Percentiles rank a stretch among this genome's conserved stretches.
These are phyloP conservation scores for Akabosia matsudoensis DNA, from an alignment of 1,140 invertebrate genomes.

Conservation along the genomic window DNA sequence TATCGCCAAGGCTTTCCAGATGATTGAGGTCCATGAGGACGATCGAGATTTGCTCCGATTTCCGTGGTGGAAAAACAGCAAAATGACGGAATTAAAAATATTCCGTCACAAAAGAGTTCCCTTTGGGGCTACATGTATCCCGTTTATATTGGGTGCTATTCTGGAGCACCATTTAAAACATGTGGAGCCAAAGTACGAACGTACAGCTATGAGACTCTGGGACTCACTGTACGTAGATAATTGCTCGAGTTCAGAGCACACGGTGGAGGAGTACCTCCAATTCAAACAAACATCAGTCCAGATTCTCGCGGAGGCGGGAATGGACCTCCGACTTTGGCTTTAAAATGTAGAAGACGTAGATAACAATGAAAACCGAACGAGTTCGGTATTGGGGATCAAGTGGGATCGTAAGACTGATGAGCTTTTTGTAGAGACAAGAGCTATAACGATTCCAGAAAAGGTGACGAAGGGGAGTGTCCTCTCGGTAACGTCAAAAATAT, in stretches of 20 bases:
- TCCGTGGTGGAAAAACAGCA: too few species aligned
- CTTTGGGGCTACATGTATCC: slow-evolving; percentile 23
- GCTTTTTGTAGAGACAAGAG: background rate
- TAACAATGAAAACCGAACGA: background rate
- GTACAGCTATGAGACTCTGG: background rate
- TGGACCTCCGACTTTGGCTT: background rate
- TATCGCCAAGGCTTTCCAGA: too few species aligned
- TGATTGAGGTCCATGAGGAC: too few species aligned
- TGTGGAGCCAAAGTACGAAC: background rate
- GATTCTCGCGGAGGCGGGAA: background rate
- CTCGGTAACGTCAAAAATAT: background rate
- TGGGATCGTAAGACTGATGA: background rate
- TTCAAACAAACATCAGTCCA: background rate
- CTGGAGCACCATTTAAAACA: background rate
- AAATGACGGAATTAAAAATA: too few species aligned
- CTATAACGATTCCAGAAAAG: background rate
- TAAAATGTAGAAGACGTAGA: too few species aligned
- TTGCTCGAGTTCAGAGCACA: background rate
- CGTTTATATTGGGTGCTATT: slow-evolving; percentile 19
- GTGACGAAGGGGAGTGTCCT: background rate
- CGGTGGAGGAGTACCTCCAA: background rate
- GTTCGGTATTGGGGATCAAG: background rate
- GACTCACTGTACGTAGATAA: slow-evolving; percentile 18
- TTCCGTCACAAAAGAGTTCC: slow-evolving; percentile 13
- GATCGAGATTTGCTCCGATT: too few species aligned